Evolutionary conservation across 2,113 vertebrate species (phyloP), one percentile per base, ranked within the genome.

Genomic region (Candoia aspera): DNA sequence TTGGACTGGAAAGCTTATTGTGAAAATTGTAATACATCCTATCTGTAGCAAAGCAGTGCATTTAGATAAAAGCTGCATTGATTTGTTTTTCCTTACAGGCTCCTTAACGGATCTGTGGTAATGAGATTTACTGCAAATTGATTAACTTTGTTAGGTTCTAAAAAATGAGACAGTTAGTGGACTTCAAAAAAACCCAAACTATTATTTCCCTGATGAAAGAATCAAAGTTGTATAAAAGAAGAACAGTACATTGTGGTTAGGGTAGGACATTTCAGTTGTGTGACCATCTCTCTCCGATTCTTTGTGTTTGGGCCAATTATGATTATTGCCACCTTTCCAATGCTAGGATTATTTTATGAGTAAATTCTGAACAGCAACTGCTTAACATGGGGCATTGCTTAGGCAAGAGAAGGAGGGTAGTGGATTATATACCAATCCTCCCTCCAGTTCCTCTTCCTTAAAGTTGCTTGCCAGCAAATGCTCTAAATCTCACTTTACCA

Each of bases 41-140:
- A 49, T 53, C 8, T 54, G 60, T 90, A 89, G 90, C 91, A 94
- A 94, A 62, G 83, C 87, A 42, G 8, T 57, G 91, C 62, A 54
- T 87, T 93, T 93, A 86, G 92, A 46, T 93, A 91, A 87, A 93
- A 92, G 57, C 3, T 79, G 6, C 58, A 91, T 57, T 90, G 49
- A 90, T 89, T 90, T 92, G 23, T 49, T 93, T 95, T 59, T 54
- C 68, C 90, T 93, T 60, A 54, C 59, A 86, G 26, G 9, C 8
- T 55, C 91, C 12, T 84, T 93, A 91, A 91, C 91, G 62, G 24
- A 59, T 90, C 93, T 6, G 3, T 86, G 3, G 0, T 88, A 53
- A 21, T 84, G 92, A 87, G 49, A 92, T 94, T 95, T 94, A 90
- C n/a, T 93, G 92, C 8, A 93, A 94, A 92, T 87, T 90, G n/a